Conservation (phyloP, 2,888 invertebrate genomes). For the Diploptera punctata region DNA sequence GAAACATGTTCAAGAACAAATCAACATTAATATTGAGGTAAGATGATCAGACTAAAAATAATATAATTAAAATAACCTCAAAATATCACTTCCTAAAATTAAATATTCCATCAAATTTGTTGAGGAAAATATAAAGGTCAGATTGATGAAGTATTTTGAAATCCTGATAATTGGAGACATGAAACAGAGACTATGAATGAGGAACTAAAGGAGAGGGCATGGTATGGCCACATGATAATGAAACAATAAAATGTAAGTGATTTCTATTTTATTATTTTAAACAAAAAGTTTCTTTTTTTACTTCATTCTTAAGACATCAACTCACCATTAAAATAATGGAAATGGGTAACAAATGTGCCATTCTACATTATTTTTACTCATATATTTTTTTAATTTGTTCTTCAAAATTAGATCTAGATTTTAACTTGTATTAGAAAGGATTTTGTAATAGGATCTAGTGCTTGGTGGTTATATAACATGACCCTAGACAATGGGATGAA, state of each 20-base stretch:
- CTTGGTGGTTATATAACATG: not conserved
- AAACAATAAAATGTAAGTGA: not conserved
- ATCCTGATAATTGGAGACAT: too few species aligned
- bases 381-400: not conserved
- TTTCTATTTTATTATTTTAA: conserved; percentile 17
- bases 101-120: too few species aligned
- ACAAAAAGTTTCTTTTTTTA: conserved; percentile 3
- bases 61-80: too few species aligned
- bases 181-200: too few species aligned
- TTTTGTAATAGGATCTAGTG: not conserved
- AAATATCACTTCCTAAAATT: too few species aligned
- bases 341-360: conserved; percentile 20
- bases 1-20: too few species aligned
- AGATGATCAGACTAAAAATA: too few species aligned
- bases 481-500: not conserved
- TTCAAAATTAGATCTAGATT: conserved; percentile 16
- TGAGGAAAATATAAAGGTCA: too few species aligned
- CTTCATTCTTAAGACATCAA: conserved; percentile 13
- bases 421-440: conserved; percentile 17
- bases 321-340: conserved; percentile 23
- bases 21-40: too few species aligned
- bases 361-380: conserved; percentile 6
- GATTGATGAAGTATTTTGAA: too few species aligned
- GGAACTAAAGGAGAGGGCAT: too few species aligned
- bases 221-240: not conserved